Percentiles rank a stretch among this genome's conserved stretches.
phyloP scores from a whole-genome alignment of 2,888 invertebrate species.

The Dioctria rufipes region DNA sequence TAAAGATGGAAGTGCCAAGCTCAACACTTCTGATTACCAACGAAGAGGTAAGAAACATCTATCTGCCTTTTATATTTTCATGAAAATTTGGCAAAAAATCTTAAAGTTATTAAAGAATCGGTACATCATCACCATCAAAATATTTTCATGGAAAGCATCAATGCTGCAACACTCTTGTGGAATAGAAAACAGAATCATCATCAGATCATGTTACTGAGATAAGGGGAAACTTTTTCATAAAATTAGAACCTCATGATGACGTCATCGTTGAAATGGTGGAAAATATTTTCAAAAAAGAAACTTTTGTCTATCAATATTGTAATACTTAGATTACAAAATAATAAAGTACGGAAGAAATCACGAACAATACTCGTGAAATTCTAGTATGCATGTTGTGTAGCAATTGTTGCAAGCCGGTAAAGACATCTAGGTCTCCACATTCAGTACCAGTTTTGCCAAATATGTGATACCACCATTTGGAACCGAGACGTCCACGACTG shows the following conservation, averaged over 20 bases:
- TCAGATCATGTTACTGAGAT: conserved; percentile 46
- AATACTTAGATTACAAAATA: conserved; percentile 68
- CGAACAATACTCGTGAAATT: too few species aligned
- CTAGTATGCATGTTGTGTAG: too few species aligned
- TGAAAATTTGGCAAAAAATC: conserved; percentile 50
- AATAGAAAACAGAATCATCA: conserved; percentile 59
- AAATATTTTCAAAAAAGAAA: conserved; percentile 73
- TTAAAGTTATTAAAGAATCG: conserved; percentile 63
- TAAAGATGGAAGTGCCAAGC: conserved; percentile 46
- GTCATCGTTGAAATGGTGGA: conserved; percentile 72
- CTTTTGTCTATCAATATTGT: conserved; percentile 71
- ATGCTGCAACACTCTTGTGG: conserved; percentile 64
- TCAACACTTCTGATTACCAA: conserved; percentile 49
- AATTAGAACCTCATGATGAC: conserved; percentile 74
- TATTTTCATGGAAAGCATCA: conserved; percentile 68
- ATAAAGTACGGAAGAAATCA: too few species aligned
- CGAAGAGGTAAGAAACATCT: conserved; percentile 62
- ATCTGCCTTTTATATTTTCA: conserved; percentile 63
- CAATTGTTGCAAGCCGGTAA: too few species aligned
- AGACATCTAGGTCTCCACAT: too few species aligned
- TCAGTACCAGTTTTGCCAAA: too few species aligned
- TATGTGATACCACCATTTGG: too few species aligned
- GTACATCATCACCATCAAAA: conserved; percentile 64
- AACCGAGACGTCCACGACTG: too few species aligned
- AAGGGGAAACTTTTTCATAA: conserved; percentile 74